phyloP scores from a whole-genome alignment of 2,113 vertebrate species.

The Anthoscopus minutus region DNA sequence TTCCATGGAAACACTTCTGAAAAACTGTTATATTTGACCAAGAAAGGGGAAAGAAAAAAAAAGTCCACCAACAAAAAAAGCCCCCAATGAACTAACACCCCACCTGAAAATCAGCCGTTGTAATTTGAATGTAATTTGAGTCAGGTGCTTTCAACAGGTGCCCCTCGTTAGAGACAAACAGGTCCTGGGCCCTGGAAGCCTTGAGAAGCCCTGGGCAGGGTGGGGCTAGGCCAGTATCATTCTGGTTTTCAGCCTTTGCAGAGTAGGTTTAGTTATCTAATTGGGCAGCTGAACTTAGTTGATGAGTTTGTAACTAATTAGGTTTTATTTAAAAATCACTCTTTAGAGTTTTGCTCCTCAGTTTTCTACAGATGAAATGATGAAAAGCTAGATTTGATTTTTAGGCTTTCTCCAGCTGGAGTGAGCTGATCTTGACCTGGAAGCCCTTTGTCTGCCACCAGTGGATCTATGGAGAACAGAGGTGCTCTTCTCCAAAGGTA shows the following conservation, averaged over 20 bases:
- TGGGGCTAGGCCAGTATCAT: too few species aligned
- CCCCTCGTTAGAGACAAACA: neutral
- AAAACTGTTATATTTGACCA: neutral
- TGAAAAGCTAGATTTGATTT: neutral
- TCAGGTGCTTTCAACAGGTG: constrained; percentile 10
- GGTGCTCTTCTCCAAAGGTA: neutral
- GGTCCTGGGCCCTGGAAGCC: neutral
- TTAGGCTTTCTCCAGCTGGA: neutral
- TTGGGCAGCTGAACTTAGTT: neutral
- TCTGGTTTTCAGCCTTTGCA: neutral
- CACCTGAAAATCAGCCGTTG: rapidly evolving
- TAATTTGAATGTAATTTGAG: neutral
- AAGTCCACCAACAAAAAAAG: too few species aligned
- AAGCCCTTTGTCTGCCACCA: neutral
- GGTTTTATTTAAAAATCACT: constrained; percentile 27
- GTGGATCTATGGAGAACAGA: neutral
- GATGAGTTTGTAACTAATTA: constrained; percentile 30
- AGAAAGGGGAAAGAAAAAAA: neutral
- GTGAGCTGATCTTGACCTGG: neutral
- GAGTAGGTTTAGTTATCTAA: neutral
- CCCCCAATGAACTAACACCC: too few species aligned
- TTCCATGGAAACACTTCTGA: neutral
- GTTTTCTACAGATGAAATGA: neutral
- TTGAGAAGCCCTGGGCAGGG: neutral
- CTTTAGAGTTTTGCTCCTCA: neutral